Evolutionary conservation across 2,888 invertebrate species (phyloP).

Genomic region (Drosophila imparisetae): DNA sequence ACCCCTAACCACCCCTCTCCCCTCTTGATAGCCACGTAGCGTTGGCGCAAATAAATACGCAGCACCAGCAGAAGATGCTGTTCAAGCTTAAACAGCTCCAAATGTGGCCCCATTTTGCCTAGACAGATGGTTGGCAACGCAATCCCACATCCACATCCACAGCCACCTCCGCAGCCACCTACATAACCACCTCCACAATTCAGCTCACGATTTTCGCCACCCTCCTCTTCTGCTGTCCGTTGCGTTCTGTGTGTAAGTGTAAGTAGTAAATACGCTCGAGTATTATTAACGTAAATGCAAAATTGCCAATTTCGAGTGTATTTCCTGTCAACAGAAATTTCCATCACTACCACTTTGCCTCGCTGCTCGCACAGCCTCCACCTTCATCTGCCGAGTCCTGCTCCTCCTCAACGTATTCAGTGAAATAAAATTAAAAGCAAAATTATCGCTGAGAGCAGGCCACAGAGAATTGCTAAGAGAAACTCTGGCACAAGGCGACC

Average conservation of each 20-base stretch:
- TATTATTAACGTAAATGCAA: slow-evolving; percentile 85
- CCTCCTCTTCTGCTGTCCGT: not conserved
- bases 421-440: slow-evolving; percentile 76
- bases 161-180: not conserved
- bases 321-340: slow-evolving; percentile 85
- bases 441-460: slow-evolving; percentile 32
- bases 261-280: slow-evolving; percentile 84
- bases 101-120: slow-evolving; percentile 60
- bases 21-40: slow-evolving; percentile 9
- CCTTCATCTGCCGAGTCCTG: not conserved
- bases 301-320: slow-evolving; percentile 85
- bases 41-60: slow-evolving; percentile 36
- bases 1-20: not conserved
- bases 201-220: not conserved
- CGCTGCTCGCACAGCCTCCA: not conserved
- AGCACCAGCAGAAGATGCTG: slow-evolving; percentile 2
- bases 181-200: not conserved
- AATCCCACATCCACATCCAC: not conserved
- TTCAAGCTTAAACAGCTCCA: slow-evolving; percentile 23
- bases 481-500: slow-evolving; percentile 13
- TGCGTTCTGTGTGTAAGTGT: slow-evolving; percentile 41
- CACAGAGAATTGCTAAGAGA: slow-evolving; percentile 31
- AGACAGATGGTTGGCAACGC: slow-evolving; percentile 56
- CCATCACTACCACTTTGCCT: slow-evolving; percentile 42
- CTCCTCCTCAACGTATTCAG: slow-evolving; percentile 36